Base-by-base conservation (phyloP, 2,797 vertebrate genomes). In the Garrulus glandarius region DNA sequence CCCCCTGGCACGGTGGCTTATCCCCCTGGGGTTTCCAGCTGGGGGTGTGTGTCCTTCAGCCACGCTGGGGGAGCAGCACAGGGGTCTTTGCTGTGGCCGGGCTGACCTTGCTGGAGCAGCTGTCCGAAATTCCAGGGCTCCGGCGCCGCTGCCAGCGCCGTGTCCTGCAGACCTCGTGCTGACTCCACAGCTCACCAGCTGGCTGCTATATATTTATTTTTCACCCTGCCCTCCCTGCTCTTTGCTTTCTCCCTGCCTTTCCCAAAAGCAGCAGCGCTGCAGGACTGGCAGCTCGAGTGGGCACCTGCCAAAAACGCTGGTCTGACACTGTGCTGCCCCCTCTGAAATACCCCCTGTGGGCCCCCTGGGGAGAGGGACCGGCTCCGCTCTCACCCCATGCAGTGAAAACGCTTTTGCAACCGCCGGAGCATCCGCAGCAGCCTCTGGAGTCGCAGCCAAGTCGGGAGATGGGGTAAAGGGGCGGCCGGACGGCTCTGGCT, bases 181-280 rank as follows among this genome's bases (percentile, higher is more conserved):
- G 96, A 95, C 94, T 96, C 95, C 88, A 95, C 94, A 86, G 88
- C 94, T 95, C 94, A 72, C 96, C 96, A 96, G 93, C 95, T 97
- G 96, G 90, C 92, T 94, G 92, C 81, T 80, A 85, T 81, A 90
- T 94, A 90, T 95, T 96, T 96, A 81, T 95, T 93, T 79, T 95
- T 82, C 57, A 61, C 34, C 41, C 43, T 12, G 34, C 37, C 43
- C 24, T 53, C 12, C 4, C 37, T 2, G 2, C 67, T 78, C 55
- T 27, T 39, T 34, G 69, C 78, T 80, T 87, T 90, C 71, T 81
- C 61, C 27, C 47, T 34, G 79, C 69, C 85, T 92, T 60, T 74
- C 91, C 84, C 91, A 46, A 71, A 86, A 87, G 84, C 85, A 87
- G 75, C 75, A 47, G 84, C 1, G 0, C 74, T 1, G 5, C 57